Evolutionary conservation across 2,888 invertebrate genomes (phyloP).

Genomic region (Chloroclysta siterata): DNA sequence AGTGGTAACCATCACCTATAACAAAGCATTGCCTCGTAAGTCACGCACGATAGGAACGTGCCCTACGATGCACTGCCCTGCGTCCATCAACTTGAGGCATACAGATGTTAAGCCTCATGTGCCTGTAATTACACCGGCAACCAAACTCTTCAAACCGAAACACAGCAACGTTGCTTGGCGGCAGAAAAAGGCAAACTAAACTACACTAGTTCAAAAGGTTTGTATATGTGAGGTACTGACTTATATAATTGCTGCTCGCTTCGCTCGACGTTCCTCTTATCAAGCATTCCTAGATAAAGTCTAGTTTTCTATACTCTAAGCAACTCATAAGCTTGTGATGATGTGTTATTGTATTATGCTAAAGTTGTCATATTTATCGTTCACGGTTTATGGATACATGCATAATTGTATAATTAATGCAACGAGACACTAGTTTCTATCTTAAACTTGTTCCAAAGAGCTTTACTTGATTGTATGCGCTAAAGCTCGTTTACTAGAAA

Average conservation of each 20-base stretch:
- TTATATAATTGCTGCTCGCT: conserved; percentile 4
- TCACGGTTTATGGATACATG: conserved; percentile 42
- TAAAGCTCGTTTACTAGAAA: not conserved
- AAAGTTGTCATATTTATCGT: conserved; percentile 59
- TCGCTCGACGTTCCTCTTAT: not conserved
- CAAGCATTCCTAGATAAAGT: conserved; percentile 2
- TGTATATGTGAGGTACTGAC: not conserved
- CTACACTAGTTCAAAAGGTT: no score
- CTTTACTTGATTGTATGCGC: not conserved
- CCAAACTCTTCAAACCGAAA: no score
- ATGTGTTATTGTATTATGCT: conserved; percentile 67
- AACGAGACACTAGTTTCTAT: conserved; percentile 11
- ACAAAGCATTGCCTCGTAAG: no score
- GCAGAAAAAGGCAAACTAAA: no score
- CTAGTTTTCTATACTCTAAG: conserved; percentile 24
- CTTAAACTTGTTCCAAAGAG: conserved; percentile 17
- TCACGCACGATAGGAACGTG: no score
- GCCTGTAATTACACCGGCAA: no score
- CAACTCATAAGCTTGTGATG: conserved; percentile 53
- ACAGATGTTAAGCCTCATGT: no score
- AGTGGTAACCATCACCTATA: no score
- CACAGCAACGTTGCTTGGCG: no score
- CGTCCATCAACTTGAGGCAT: no score
- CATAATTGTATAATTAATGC: conserved; percentile 31
- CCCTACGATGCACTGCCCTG: no score